Evolutionary conservation across 2,888 invertebrate species (phyloP), one percentile per base, ranked within the genome.

Genomic region (Agrilus cyanescens): DNA sequence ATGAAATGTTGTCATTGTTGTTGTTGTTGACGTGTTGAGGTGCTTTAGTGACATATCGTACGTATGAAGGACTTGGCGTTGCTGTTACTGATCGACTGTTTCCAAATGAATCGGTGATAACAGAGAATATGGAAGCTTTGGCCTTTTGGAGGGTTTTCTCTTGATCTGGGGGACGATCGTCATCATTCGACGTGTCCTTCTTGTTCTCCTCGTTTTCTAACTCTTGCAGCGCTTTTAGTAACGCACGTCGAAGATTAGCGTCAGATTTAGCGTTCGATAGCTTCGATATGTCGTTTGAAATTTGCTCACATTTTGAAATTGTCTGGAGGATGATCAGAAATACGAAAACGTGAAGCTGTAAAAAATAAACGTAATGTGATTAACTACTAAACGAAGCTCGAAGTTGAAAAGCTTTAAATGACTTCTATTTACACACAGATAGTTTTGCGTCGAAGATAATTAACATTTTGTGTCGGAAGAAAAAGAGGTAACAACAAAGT

Each of bases 141-240:
- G 71, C 68, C 49, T 66, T 67, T 46, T 69, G 63, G 29, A 68
- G 57, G 2, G 59, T 56, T 20, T 14, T 29, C 34, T 32, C 34
- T 36, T 6, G 29, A 5, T 25, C 32, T 3, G 10, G 33, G n/a
- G 3, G 12, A 4, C 7, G 29, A 14, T 33, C 12, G 15, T 36
- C 7, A 16, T 8, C 12, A 7, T 16, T 3, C 10, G 12, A 14
- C 6, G 12, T 16, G 5, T 16, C 16, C 16, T 34, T 30, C 15
- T 12, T 57, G 69, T 73, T 69, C 12, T 75, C 74, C 48, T 76
- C 78, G 49, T 77, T 75, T 64, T 87, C 85, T 38, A 87, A 67
- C 55, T 85, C 84, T 39, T 78, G 80, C 4, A 88, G 70, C 10
- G 86, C 87, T 65, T 79, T 80, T 4, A 87, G 67, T 33, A 87